Base-by-base conservation (phyloP, 2,888 invertebrate genomes). In the Hemistola chrysoprasaria region DNA sequence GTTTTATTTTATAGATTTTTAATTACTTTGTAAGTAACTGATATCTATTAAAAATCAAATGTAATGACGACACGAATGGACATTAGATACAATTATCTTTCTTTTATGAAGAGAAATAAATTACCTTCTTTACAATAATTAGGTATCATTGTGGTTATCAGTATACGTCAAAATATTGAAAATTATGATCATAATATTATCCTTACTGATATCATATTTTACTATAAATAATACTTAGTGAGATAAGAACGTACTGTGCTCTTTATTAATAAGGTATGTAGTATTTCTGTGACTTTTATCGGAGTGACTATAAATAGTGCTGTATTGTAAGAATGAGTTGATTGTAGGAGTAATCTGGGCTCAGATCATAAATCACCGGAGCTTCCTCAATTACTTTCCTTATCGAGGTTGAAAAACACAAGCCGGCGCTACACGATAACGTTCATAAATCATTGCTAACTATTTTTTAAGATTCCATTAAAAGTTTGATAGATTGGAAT, bases 321-420 rank as follows among this genome's bases (percentile, higher is more conserved):
- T 64, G 60, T 52, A 66, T 65, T 67, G 59, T 64, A 71, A 65
- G 65, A 64, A 65, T 60, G 50, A 65, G 65, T 64, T 67, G 61
- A 62, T 56, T 56, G 32, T 43, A 23, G 27, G 30, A 39, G 30
- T 44, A 54, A 55, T 50, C 54, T 50, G 28, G 47, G 56, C 64
- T 50, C 46, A 41, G 48, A 58, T 68, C 48, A 72, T 74, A 71
- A 74, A 74, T 74, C 72, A 74, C 65, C 28, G 46, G 47, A 53
- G 64, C 68, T 70, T 67, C 70, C 67, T 67, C 70, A 66, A 59
- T 80, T 78, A 73, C 73, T 77, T 75, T 63, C 65, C 75, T 83
- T 86, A 85, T 85, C 83, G 72, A 54, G 47, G 59, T 54, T 63
- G 67, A 68, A 68, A 78, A 43, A 43, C 43, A 76, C 60, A 62